Percentiles rank a stretch among this genome's conserved stretches.
Conservation (phyloP, 2,113 vertebrate species). For the Benitochromis conjunctus region DNA sequence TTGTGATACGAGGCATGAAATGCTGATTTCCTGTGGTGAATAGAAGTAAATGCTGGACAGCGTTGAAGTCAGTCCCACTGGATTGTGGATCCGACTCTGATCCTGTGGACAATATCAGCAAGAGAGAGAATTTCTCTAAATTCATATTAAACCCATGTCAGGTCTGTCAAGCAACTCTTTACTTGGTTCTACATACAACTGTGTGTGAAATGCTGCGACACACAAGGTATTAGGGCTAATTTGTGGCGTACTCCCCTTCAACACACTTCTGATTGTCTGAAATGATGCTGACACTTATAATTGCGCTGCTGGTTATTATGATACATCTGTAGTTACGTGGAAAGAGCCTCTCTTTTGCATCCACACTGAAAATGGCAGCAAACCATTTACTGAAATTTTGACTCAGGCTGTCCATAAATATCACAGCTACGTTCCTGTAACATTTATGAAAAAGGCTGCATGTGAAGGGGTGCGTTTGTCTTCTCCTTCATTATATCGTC, state of each 20-base stretch:
- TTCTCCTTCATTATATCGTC: conserved; percentile 26
- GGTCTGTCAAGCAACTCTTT: background rate
- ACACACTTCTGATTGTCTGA: conserved; percentile 24
- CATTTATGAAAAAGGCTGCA: conserved; percentile 21
- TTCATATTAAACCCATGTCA: background rate
- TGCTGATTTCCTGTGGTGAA: background rate
- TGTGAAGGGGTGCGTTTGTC: conserved; percentile 9
- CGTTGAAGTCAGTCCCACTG: background rate
- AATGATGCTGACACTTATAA: conserved; percentile 14
- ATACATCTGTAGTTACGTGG: conserved; percentile 3
- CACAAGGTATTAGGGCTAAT: background rate
- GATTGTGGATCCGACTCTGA: background rate
- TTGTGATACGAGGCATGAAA: background rate
- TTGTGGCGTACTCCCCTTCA: background rate
- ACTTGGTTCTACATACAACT: background rate
- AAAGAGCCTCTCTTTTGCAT: background rate
- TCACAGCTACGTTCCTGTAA: background rate
- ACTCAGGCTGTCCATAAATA: conserved; percentile 15
- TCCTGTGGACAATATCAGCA: background rate
- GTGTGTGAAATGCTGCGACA: background rate
- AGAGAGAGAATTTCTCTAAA: background rate
- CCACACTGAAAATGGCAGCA: conserved; percentile 7
- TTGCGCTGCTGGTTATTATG: conserved; percentile 29
- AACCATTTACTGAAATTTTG: conserved; percentile 28
- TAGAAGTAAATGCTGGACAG: background rate